These are phyloP conservation scores for Paragorgia papillata DNA, from an alignment of 92 coral and sea anemone genomes.

Conservation along the genomic window DNA sequence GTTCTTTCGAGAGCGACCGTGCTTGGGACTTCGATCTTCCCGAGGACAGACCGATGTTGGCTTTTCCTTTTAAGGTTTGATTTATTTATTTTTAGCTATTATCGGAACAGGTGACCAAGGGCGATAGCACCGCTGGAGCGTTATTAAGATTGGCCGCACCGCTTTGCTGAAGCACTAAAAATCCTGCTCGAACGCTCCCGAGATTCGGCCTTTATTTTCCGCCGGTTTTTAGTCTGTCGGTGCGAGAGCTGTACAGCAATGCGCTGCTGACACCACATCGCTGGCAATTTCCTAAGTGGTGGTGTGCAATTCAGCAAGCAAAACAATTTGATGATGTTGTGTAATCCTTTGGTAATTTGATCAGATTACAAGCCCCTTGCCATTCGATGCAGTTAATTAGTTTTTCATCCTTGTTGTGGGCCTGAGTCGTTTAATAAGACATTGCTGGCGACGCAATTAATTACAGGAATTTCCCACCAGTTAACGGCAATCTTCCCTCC, in stretches of 20 bases:
- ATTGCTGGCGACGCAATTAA: not conserved
- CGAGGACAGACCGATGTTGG: not conserved
- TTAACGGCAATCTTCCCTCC: conserved; percentile 3
- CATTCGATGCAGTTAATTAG: conserved; percentile 5
- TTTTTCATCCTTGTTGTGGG: conserved; percentile 26
- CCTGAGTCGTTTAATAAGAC: conserved; percentile 10
- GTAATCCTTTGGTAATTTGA: conserved; percentile 31
- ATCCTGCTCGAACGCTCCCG: not conserved
- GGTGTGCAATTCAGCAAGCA: conserved; percentile 6
- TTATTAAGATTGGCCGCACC: conserved; percentile 10
- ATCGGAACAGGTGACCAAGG: conserved; percentile 23
- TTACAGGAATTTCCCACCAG: not conserved
- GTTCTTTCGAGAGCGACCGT: no score
- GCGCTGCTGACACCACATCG: no score
- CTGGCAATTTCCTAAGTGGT: conserved; percentile 7
- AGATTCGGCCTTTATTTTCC: no score
- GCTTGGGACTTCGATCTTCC: no score
- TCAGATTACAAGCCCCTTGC: conserved; percentile 23
- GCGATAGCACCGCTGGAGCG: conserved; percentile 38
- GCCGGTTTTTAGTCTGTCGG: no score
- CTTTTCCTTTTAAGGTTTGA: conserved; percentile 20
- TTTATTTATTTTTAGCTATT: conserved; percentile 14
- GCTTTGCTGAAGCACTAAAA: not conserved
- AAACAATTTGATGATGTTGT: conserved; percentile 20
- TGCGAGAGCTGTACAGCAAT: no score